Evolutionary conservation across 1,140 invertebrate species (phyloP).

Genomic region (Tenebrio molitor): DNA sequence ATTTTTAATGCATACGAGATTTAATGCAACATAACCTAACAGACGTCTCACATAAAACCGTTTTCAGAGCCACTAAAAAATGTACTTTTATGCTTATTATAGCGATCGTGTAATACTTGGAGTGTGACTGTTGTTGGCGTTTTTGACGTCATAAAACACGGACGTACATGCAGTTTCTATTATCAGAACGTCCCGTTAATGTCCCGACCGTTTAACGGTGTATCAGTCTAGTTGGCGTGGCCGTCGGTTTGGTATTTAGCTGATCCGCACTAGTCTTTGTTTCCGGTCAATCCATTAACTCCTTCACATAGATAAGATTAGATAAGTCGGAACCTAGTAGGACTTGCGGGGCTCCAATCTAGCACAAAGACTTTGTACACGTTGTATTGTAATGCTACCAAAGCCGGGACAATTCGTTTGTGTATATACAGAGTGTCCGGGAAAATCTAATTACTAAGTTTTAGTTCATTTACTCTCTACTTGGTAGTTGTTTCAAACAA

Average conservation of each 20-base stretch:
- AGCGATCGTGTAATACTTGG: too few species aligned
- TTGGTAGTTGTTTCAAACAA: too few species aligned
- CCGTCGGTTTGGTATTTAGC: constrained; percentile 29
- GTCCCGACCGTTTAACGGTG: constrained; percentile 23
- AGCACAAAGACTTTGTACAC: constrained; percentile 4
- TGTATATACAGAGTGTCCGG: too few species aligned
- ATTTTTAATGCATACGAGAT: constrained; percentile 28
- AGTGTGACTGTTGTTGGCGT: too few species aligned
- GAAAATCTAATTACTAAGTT: too few species aligned
- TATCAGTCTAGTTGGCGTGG: constrained; percentile 12
- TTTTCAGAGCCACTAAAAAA: constrained; percentile 12
- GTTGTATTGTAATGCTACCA: neutral
- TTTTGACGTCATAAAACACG: too few species aligned
- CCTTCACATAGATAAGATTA: constrained; percentile 30
- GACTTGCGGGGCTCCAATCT: neutral
- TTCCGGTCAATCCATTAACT: constrained; percentile 34
- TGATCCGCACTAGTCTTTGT: constrained; percentile 16
- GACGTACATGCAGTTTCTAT: constrained; percentile 18
- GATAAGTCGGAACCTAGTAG: neutral
- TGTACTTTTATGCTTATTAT: constrained; percentile 12
- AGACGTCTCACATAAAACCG: constrained; percentile 3
- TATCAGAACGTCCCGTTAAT: constrained; percentile 25
- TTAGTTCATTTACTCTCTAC: too few species aligned
- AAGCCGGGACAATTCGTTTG: too few species aligned
- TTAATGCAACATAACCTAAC: constrained; percentile 23